Evolutionary conservation across 2,797 vertebrate species (phyloP).

Genomic region (Trachurus trachurus): DNA sequence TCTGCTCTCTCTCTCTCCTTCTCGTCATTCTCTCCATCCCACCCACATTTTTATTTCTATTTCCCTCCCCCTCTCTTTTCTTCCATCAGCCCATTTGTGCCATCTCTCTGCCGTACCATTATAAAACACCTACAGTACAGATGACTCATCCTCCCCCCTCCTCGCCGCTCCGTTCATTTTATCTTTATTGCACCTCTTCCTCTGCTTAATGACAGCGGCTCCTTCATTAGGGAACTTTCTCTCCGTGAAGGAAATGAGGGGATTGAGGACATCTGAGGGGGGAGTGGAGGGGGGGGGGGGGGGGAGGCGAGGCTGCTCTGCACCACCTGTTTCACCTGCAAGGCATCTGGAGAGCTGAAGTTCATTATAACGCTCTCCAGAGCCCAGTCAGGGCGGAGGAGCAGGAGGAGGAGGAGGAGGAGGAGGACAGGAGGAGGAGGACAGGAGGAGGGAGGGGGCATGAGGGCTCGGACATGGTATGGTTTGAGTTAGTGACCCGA

Average conservation of each 20-base stretch:
- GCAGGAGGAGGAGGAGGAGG: not conserved
- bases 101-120: slow-evolving; percentile 13
- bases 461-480: slow-evolving; percentile 58
- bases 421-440: too few relatives aligned
- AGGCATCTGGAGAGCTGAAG: slow-evolving; percentile 65
- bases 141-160: slow-evolving; percentile 58
- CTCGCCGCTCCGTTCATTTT: slow-evolving; percentile 43
- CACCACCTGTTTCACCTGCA: slow-evolving; percentile 76
- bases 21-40: slow-evolving; percentile 4
- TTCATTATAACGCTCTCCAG: slow-evolving; percentile 62
- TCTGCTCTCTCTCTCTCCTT: not conserved
- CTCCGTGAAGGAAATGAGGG: slow-evolving; percentile 47
- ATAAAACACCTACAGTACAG: slow-evolving; percentile 50
- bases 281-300: not conserved
- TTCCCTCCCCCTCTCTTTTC: not conserved
- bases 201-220: slow-evolving; percentile 47
- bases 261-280: slow-evolving; percentile 42
- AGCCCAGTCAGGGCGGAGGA: slow-evolving; percentile 22
- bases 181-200: slow-evolving; percentile 53
- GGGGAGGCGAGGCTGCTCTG: slow-evolving; percentile 17
- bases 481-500: slow-evolving; percentile 70
- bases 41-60: slow-evolving; percentile 10
- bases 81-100: slow-evolving; percentile 11
- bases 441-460: not conserved
- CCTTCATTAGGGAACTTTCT: slow-evolving; percentile 66